Evolutionary conservation across 2,797 vertebrate species (phyloP), one percentile per base, ranked within the genome.

Genomic region (Thaleichthys pacificus): DNA sequence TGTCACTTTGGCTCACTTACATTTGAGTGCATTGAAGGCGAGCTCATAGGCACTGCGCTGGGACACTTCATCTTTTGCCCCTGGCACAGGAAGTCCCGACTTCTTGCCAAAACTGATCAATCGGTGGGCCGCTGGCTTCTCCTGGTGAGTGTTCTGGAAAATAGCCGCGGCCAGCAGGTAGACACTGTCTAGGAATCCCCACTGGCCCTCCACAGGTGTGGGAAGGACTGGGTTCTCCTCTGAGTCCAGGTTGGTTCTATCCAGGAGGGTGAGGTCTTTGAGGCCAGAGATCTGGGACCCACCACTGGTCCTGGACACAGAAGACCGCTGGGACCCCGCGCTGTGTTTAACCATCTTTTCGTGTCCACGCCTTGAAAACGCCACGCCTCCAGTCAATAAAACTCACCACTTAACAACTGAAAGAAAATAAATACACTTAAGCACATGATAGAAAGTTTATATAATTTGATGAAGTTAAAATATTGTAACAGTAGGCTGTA

Each of bases 1-100:
- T 24, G 58, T 26, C 3, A 24, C 1, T 61, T 5, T 61, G 58
- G 35, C 21, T 71, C 24, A 94, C 96, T 96, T 89, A 97, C 96
- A 97, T 91, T 96, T 98, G 2, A 98, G 87, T 24, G 95, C 78
- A 73, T 26, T 96, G 91, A 96, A 97, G 49, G 95, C 95, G 69
- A 98, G 75, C 70, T 96, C 91, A 0, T 95, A 97, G 42, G 93
- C 93, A 1, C 64, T 21, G 0, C 73, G 90, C 60, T 85, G 91
- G 17, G 86, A 81, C 61, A 76, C 77, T 26, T 93, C 91, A 56
- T 95, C 92, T 81, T 88, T 89, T 47, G 90, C 78, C 66, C 85
- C 67, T 4, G 89, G 66, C 35, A 78, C 0, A 0, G 72, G 66
- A 17, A 86, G 65, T 12, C 79, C 73, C 3, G 85, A 84, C 5